phyloP scores from a whole-genome alignment of 2,888 invertebrate genomes.

The Ornithoptera alexandrae region DNA sequence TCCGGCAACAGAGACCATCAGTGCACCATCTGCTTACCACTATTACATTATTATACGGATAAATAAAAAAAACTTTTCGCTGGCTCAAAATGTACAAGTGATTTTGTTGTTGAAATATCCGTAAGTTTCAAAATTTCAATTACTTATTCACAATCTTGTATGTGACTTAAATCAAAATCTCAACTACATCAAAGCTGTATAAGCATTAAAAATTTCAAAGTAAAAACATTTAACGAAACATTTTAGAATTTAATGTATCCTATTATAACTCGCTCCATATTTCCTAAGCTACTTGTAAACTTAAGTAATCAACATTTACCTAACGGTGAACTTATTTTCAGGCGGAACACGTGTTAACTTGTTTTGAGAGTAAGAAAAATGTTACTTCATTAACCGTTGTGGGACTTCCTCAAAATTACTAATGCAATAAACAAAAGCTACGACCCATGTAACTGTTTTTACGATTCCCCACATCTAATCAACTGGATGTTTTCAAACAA shows the following conservation, averaged over 20 bases:
- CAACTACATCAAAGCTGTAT: too few relatives aligned
- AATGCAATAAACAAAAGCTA: constrained; percentile 31
- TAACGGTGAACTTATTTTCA: constrained; percentile 8
- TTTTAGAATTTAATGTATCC: too few relatives aligned
- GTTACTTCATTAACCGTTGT: constrained; percentile 26
- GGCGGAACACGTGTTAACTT: constrained; percentile 12
- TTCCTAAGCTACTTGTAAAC: neutral
- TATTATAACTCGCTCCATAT: neutral
- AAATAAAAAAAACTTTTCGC: too few relatives aligned
- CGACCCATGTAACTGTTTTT: constrained; percentile 15
- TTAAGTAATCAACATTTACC: constrained; percentile 17
- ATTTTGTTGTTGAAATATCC: neutral
- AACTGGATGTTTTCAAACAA: neutral
- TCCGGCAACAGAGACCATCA: too few relatives aligned
- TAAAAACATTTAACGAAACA: too few relatives aligned
- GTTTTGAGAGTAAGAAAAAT: constrained; percentile 23
- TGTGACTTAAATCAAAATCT: too few relatives aligned
- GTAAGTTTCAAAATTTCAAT: neutral
- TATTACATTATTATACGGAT: too few relatives aligned
- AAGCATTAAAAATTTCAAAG: too few relatives aligned
- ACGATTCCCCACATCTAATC: neutral
- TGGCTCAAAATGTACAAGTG: too few relatives aligned
- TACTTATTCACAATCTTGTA: too few relatives aligned
- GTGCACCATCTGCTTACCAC: too few relatives aligned
- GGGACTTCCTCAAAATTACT: constrained; percentile 14